Evolutionary conservation across 1,140 invertebrate species (phyloP), one percentile per base, ranked within the genome.

Genomic region (Drosophila novamexicana): DNA sequence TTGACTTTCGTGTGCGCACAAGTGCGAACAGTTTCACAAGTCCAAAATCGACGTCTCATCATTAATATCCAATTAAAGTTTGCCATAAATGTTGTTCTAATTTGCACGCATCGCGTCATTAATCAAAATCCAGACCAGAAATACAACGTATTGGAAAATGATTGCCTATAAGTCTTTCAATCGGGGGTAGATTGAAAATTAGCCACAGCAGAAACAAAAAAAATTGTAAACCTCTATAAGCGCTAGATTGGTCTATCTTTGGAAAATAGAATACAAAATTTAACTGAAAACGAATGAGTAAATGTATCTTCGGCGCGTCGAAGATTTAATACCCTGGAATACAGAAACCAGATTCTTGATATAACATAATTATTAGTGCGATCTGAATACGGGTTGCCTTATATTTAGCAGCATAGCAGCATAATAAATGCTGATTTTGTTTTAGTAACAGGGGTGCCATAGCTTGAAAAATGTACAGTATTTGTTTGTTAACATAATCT

Each of bases 1-100:
- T 61, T 29, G 47, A 18, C 39, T 72, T 72, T 42, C 37, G 64
- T 44, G 54, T 59, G 42, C 36, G 42, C 36, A 42, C 50, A 79
- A 76, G 77, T 79, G 77, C 63, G 67, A 76, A 76, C 63, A 59
- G 65, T 77, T 68, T 66, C 66, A 49, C 76, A 78, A 62, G 63
- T 86, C 70, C 52, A 61, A 76, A 79, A 70, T 77, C 69, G 58
- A 54, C 65, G 50, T 82, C 74, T 89, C 84, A 77, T 89, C 84
- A 83, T 86, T 88, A 86, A 86, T 86, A 89, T 80, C 84, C 79
- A 86, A 88, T 86, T 88, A 79, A 72, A 89, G 66, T 68, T 88
- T 57, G 74, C 79, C 84, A 77, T 78, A 86, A 83, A 83, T 68
- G 83, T 72, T 82, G 83, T 70, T 89, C 84, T 79, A 89, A 83